These are phyloP conservation scores for Threskiornis aethiopicus DNA, from an alignment of 2,797 vertebrate species.

Conservation along the genomic window DNA sequence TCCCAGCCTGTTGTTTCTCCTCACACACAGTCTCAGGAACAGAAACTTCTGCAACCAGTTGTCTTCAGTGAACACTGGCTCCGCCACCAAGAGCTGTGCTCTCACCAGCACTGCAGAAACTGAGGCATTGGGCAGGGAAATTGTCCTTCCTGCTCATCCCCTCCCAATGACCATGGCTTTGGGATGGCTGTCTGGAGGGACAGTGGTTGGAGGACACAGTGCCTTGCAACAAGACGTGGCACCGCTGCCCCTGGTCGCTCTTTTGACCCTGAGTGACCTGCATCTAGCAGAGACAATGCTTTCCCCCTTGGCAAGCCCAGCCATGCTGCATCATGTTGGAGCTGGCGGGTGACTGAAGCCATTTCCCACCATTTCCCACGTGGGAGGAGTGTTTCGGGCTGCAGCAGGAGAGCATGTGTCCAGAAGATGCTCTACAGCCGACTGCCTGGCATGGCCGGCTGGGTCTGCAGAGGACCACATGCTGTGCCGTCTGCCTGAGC, in stretches of 20 bases:
- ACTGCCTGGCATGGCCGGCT: not conserved
- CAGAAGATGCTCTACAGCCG: not conserved
- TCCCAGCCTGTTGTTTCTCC: not conserved
- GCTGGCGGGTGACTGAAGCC: not conserved
- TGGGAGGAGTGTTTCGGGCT: not conserved
- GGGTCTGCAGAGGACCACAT: not conserved
- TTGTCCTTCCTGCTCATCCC: not conserved
- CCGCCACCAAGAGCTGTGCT: not conserved
- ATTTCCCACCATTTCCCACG: rapidly evolving
- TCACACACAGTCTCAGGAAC: not conserved
- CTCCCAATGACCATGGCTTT: rapidly evolving
- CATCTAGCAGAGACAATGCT: not conserved
- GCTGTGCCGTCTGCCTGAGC: not conserved
- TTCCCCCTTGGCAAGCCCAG: not conserved
- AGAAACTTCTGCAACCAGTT: not conserved
- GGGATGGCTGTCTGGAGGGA: rapidly evolving
- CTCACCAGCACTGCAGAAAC: not conserved
- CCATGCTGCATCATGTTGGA: rapidly evolving
- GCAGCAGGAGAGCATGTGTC: not conserved
- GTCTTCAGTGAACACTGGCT: rapidly evolving
- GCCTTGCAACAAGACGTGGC: rapidly evolving
- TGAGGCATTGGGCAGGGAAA: not conserved
- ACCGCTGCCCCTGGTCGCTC: rapidly evolving
- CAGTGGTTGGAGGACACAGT: rapidly evolving
- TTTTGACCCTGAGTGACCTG: not conserved